Base-by-base conservation (phyloP, 2,797 vertebrate genomes). In the Carduelis carduelis region DNA sequence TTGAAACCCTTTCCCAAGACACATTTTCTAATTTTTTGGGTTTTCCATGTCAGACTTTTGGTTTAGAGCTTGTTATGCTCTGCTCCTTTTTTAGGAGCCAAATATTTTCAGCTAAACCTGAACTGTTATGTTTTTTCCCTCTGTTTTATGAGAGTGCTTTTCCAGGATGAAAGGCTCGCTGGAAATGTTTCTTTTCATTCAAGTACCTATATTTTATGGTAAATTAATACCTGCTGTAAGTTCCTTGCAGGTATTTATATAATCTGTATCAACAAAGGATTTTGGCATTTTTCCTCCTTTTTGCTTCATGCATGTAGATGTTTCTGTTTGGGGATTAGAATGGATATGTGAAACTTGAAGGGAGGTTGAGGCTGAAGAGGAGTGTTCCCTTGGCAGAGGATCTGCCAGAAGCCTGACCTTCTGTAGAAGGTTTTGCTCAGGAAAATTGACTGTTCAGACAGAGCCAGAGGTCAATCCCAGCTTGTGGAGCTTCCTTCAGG, bases 191-290 rank as follows among this genome's bases (percentile, higher is more conserved):
- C 56, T 76, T 53, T 56, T 84, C n/a, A 37, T 75, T 95, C 78
- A 47, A 75, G 32, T 81, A 50, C 61, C 32, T 83, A 2, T 80
- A 66, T 87, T 87, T 77, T 94, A 74, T 41, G 46, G 78, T 66
- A 87, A 81, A 75, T 85, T 87, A 90, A 50, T 61, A 71, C 57
- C 47, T 85, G 64, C 63, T 59, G 35, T 56, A 63, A 1, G 2
- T 93, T 94, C 59, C 53, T 80, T 59, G 23, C 60, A 83, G 35
- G 8, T 59, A 49, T 90, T 94, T 83, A 46, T 89, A 55, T 75
- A 66, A 76, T 81, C 65, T 76, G 22, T 65, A 3, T 83, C 84
- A 88, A 76, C 43, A 78, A 75, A 91, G 27, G 46, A 56, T 89
- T 87, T 86, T 8, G 18, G 24, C 60, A 1, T 69, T 89, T 70